phyloP scores from a whole-genome alignment of 2,888 invertebrate species.

The Melanchra persicariae region DNA sequence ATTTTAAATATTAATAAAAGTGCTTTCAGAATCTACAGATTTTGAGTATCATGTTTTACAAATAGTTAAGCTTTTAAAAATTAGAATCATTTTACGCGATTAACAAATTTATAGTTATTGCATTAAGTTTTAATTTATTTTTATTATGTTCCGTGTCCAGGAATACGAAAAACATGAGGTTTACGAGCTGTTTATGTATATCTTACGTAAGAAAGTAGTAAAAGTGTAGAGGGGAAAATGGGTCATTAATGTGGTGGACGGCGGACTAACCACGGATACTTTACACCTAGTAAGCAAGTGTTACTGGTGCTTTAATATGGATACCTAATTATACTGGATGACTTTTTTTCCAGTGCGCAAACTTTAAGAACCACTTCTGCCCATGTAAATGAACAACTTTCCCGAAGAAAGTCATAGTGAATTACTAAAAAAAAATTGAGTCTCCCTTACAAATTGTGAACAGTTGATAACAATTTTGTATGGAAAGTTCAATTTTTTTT shows the following conservation, averaged over 20 bases:
- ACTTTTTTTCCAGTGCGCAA: too few relatives aligned
- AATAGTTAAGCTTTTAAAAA: slow-evolving; percentile 53
- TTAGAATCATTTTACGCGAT: slow-evolving; percentile 47
- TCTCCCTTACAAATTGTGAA: too few relatives aligned
- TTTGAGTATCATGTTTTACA: slow-evolving; percentile 47
- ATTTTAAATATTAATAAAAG: background rate
- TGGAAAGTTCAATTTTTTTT: too few relatives aligned
- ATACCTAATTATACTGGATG: background rate
- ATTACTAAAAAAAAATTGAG: too few relatives aligned
- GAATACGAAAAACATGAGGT: slow-evolving; percentile 59
- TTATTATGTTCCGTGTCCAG: slow-evolving; percentile 48
- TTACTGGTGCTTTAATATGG: background rate
- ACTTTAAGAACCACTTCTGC: too few relatives aligned
- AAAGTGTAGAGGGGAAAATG: slow-evolving; percentile 51
- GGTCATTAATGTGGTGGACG: slow-evolving; percentile 52
- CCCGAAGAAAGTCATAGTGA: too few relatives aligned
- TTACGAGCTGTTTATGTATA: slow-evolving; percentile 66
- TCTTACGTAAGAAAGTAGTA: slow-evolving; percentile 61
- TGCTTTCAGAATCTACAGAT: background rate
- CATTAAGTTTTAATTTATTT: slow-evolving; percentile 58
- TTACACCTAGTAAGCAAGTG: background rate
- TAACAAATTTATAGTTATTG: slow-evolving; percentile 52
- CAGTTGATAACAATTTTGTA: too few relatives aligned
- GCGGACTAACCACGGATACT: slow-evolving; percentile 1
- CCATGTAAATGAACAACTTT: too few relatives aligned